Base-by-base conservation (phyloP, 2,888 invertebrate genomes). In the Parelbella ahira region DNA sequence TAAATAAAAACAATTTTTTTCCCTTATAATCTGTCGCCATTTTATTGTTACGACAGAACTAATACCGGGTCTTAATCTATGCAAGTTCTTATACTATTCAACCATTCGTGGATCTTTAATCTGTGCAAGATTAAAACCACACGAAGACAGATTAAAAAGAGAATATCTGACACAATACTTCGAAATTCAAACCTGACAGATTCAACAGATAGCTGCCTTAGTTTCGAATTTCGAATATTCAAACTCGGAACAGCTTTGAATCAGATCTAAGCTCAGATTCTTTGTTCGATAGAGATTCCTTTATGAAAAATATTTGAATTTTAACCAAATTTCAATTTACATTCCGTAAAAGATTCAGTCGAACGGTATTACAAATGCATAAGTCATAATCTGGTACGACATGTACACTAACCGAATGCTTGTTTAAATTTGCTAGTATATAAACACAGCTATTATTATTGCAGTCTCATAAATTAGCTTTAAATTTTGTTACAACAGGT, bases 201-300 rank as follows among this genome's bases (percentile, higher is more conserved):
- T 32, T 19, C 37, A 38, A 42, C 28, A 41, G 41, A 41, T 41
- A 41, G 39, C 44, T 36, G 36, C 42, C 38, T 42, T 45, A 44
- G 42, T 47, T 42, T 49, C 47, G 15, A 38, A 47, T 49, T 47
- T 47, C 49, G 44, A 45, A 44, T 45, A 45, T 45, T 45, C 33
- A 41, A 41, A 39, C 30, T 24, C 39, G 30, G 39, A 39, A 33
- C 33, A 27, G 41, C 41, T 33, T 41, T 41, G 41, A 41, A 41
- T 41, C 41, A 33, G 27, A 41, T 41, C 41, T 41, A 41, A 41
- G 41, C 41, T 27, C 21, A 21, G 27, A 41, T 41, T 41, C 33
- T 41, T 41, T 33, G 39, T 39, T 32, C 39, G 41, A 41, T 41
- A 41, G 33, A 27, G 41, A 33, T 33, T 41, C 41, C 33, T 41